Base-by-base conservation (phyloP, 2,797 vertebrate species). In the Austrolebias charrua region DNA sequence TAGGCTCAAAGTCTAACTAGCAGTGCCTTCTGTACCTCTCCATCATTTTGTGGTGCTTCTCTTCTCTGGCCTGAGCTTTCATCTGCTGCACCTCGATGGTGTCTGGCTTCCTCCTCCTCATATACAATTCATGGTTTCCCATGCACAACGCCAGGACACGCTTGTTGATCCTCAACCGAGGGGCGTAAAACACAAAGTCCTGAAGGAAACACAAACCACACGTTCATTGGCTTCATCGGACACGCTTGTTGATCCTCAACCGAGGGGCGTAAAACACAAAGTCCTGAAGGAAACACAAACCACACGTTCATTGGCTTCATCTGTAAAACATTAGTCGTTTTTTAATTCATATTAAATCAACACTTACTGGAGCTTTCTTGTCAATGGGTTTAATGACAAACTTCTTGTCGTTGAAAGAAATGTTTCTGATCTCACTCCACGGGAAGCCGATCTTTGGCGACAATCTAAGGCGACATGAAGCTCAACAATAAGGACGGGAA, bases 351-450 rank as follows among this genome's bases (percentile, higher is more conserved):
- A 24, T 18, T 5, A 19, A 48, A 5, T 7, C 2, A 6, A 51
- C 13, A 90, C 96, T 83, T 94, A 99, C 97, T 58, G 97, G 97
- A 11, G 97, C 94, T 93, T 98, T 98, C 91, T 98, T 98, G 92
- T 98, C 96, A 79, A 98, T 98, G 42, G 97, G 96, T 85, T 98
- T 98, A 75, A 99, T 99, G 81, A 97, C 95, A 85, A 98, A 99
- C 87, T 99, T 99, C 95, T 99, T 99, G 87, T 98, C 97, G 14
- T 97, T 98, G 90, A 99, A 99, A 75, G 96, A 99, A 81, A 99
- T 99, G 83, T 98, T 99, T 64, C 96, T 92, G 88, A 98, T 98
- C 91, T 99, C 97, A 69, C 96, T 99, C 97, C 97, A 99, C 11
- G 97, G 97, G 80, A 99, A 99, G 60, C 97, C 97, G 78, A 99